A percentile compares a stretch with the other conserved stretches of the same genome.
phyloP scores from a whole-genome alignment of 1,140 invertebrate species.

The Galleria mellonella region DNA sequence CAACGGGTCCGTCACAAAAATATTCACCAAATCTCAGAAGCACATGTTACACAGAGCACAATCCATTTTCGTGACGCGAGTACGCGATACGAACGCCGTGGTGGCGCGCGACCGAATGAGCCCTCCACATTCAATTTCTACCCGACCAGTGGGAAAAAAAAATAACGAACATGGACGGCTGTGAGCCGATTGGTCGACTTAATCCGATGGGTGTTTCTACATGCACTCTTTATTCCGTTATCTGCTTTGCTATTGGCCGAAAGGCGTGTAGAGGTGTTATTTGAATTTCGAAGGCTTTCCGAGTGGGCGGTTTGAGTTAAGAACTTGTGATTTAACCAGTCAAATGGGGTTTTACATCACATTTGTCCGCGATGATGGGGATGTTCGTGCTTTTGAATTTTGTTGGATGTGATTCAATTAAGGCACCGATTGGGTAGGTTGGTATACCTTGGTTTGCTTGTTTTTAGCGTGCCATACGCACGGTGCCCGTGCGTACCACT shows the following conservation, averaged over 20 bases:
- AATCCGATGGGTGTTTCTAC: constrained; percentile 31
- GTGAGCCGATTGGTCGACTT: constrained; percentile 33
- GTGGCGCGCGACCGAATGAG: constrained; percentile 68
- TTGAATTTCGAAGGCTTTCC: constrained; percentile 57
- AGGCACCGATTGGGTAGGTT: constrained; percentile 48
- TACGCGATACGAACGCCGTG: constrained; percentile 60
- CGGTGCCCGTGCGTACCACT: constrained; percentile 9
- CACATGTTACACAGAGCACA: constrained; percentile 63
- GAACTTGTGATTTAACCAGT: constrained; percentile 52
- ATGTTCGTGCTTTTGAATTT: constrained; percentile 36
- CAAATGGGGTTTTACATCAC: constrained; percentile 31
- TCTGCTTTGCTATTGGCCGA: constrained; percentile 32
- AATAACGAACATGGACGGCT: constrained; percentile 47
- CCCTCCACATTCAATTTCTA: constrained; percentile 16
- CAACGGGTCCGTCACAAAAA: constrained; percentile 51
- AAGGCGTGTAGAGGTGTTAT: constrained; percentile 37
- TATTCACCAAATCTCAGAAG: constrained; percentile 51
- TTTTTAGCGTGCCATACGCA: constrained; percentile 19
- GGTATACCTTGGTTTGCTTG: constrained; percentile 30
- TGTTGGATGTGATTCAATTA: constrained; percentile 60
- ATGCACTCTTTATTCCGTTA: constrained; percentile 34
- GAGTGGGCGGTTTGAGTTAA: constrained; percentile 45
- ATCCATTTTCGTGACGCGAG: constrained; percentile 59
- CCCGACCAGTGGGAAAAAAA: constrained; percentile 34
- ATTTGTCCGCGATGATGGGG: constrained; percentile 19